Evolutionary conservation across 2,888 invertebrate species (phyloP).

Genomic region (Phortica okadai): DNA sequence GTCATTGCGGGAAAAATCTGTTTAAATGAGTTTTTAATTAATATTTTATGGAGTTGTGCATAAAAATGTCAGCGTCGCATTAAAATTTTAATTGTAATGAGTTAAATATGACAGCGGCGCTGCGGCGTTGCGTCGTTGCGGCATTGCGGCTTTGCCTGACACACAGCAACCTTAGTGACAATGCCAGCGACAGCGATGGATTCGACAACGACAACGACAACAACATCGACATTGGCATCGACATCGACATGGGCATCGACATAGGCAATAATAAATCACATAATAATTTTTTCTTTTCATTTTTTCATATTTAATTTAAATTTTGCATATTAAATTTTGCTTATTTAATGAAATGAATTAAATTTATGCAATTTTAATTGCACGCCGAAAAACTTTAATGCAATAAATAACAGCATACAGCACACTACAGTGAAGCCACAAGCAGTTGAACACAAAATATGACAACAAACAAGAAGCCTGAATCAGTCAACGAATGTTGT

Average conservation of each 20-base stretch:
- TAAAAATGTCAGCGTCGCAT: not conserved
- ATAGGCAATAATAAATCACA: not conserved
- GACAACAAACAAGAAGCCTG: not conserved
- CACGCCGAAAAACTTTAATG: too few species aligned
- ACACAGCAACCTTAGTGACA: too few species aligned
- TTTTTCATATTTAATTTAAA: not conserved
- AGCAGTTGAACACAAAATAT: not conserved
- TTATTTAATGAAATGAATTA: too few species aligned
- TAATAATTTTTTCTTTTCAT: not conserved
- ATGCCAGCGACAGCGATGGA: too few species aligned
- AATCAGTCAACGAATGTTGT: too few species aligned
- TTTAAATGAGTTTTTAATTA: not conserved
- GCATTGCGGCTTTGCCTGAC: too few species aligned
- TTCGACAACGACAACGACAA: not conserved
- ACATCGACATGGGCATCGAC: not conserved
- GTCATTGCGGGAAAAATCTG: not conserved
- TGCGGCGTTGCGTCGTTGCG: too few species aligned
- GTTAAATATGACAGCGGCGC: not conserved
- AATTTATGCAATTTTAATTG: too few species aligned
- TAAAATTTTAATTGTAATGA: not conserved
- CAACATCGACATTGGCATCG: not conserved
- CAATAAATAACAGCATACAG: too few species aligned
- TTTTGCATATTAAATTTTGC: too few species aligned
- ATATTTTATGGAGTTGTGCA: constrained; percentile 1
- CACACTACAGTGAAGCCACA: too few species aligned